Evolutionary conservation across 1,140 invertebrate genomes (phyloP).

Genomic region (Drosophila arawakana): DNA sequence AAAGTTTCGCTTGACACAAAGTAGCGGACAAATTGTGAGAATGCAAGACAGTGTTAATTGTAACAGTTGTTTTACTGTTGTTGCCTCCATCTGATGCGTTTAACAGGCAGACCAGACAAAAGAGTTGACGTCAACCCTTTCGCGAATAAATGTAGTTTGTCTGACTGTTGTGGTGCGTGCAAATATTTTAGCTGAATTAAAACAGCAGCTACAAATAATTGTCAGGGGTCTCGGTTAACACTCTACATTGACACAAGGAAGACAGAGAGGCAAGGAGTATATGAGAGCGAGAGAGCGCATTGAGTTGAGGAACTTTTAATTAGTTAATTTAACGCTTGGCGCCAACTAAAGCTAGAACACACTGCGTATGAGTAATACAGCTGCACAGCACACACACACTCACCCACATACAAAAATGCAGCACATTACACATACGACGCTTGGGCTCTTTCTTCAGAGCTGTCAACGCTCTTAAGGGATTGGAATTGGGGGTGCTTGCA

Average conservation of each 20-base stretch:
- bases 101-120: constrained; percentile 31
- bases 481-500: constrained; percentile 19
- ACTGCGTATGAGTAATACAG: constrained; percentile 73
- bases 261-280: not conserved
- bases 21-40: constrained; percentile 40
- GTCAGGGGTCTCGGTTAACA: constrained; percentile 35
- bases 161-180: constrained; percentile 36
- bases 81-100: constrained; percentile 51
- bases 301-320: constrained; percentile 77
- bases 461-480: constrained; percentile 59
- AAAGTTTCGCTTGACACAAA: constrained; percentile 43
- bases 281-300: constrained; percentile 13
- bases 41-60: constrained; percentile 68
- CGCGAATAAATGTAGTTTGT: constrained; percentile 28
- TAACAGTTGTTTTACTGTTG: constrained; percentile 60
- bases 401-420: not conserved
- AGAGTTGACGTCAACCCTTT: constrained; percentile 36
- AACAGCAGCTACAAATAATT: constrained; percentile 52
- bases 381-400: constrained; percentile 13
- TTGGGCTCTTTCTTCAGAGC: constrained; percentile 57
- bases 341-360: constrained; percentile 57
- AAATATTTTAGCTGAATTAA: constrained; percentile 57
- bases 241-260: constrained; percentile 1
- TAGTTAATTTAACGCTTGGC: constrained; percentile 80
- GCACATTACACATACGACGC: constrained; percentile 18